Evolutionary conservation across 2,797 vertebrate genomes (phyloP), one percentile per base, ranked within the genome.

Genomic region (Rhincodon typus): DNA sequence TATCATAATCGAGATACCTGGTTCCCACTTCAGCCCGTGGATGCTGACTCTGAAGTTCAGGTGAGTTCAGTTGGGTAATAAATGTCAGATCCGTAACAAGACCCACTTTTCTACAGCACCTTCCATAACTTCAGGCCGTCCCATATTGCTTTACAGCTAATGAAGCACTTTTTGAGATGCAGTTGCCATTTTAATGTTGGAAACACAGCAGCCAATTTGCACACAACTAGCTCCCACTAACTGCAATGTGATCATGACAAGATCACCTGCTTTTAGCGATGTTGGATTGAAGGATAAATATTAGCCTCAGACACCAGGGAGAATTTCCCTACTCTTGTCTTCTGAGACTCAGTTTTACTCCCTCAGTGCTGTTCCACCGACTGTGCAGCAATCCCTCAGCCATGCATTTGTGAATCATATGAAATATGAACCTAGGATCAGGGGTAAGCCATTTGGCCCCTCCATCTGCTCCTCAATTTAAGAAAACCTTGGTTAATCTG

Each of bases 1-100:
- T 99, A 99, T 96, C 99, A 99, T 50, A 99, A 99, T 96, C 98
- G 99, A 98, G 99, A 99, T 97, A 99, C 99, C 82, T 99, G 99
- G 99, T 99, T 99, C 97, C 99, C 98, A 97, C 98, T 99, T 21
- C 99, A 99, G 96, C 98, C 99, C 13, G 99, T 99, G 96, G 99
- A 99, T 21, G 99, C 99, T 21, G 99, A 99, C 98, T 99, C 99
- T 4, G 99, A 99, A 97, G 99, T 99, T 96, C 99, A 99, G 99
- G 99, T 99, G 96, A 97, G 98, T 96, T 77, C 27, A 74, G 4
- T 23, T 42, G 21, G 23, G 38, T 50, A 46, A 91, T 17, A 21
- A 91, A n/a, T n/a, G 34, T 34, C 3, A 66, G 27, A 25, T 30
- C 34, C 17, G 15, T 62, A 46, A 23, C 25, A 93, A 67, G 21